Percentiles rank a stretch among this genome's conserved stretches.
Conservation (phyloP, 2,797 vertebrate genomes). For the Okamejei kenojei region DNA sequence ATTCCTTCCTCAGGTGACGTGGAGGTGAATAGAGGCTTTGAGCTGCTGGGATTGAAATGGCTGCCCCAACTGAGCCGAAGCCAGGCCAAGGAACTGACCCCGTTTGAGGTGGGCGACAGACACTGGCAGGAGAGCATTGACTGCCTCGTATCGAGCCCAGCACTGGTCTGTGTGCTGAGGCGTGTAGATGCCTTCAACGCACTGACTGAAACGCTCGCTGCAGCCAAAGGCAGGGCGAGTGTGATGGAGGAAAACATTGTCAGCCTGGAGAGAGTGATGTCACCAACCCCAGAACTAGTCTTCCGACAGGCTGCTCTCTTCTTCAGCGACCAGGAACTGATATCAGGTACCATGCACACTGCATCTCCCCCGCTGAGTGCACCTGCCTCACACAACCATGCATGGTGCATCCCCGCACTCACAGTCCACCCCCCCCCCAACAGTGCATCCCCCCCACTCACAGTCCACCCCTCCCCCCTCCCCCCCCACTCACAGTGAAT, state of each 20-base stretch:
- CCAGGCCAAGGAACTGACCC: slow-evolving; percentile 61
- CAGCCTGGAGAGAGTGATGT: slow-evolving; percentile 52
- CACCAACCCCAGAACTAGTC: slow-evolving; percentile 57
- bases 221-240: slow-evolving; percentile 14
- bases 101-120: slow-evolving; percentile 59
- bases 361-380: not conserved
- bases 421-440: too few relatives aligned
- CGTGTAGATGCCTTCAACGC: slow-evolving; percentile 46
- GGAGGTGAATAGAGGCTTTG: slow-evolving; percentile 44
- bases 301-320: slow-evolving; percentile 58
- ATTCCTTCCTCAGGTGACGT: not conserved
- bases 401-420: too few relatives aligned
- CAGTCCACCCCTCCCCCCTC: too few relatives aligned
- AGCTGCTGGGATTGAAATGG: slow-evolving; percentile 62
- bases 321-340: slow-evolving; percentile 58
- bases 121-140: slow-evolving; percentile 50
- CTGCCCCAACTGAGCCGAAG: slow-evolving; percentile 51
- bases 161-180: slow-evolving; percentile 53
- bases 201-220: slow-evolving; percentile 46
- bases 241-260: not conserved
- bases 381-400: too few relatives aligned
- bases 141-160: slow-evolving; percentile 49
- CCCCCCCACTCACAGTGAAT: too few relatives aligned
- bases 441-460: too few relatives aligned
- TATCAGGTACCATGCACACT: slow-evolving; percentile 46